Base-by-base conservation (phyloP, 2,113 vertebrate species). In the Phylloscopus whistleri region DNA sequence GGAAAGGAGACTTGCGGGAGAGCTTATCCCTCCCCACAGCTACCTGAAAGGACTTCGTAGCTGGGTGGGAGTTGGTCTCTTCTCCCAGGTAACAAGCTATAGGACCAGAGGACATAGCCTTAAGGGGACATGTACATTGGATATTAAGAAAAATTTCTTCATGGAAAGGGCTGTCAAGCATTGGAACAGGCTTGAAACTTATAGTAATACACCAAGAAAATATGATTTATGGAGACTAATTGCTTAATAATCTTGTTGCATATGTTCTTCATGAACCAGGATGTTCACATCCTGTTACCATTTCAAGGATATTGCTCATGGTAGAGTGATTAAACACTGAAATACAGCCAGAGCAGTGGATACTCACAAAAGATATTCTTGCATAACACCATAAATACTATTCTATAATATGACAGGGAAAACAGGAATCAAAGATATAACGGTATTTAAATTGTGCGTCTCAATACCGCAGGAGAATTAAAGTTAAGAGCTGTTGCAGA, bases 281-380 rank as follows among this genome's bases (percentile, higher is more conserved):
- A 78, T 44, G 22, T 51, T 86, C 77, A 73, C 46, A 90, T 76
- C 37, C 68, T 89, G 49, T 77, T 87, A 92, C 43, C 20, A 41
- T 87, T 90, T 89, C 41, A 60, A 53, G 48, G 17, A 75, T 75
- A 96, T 69, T 90, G 59, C 67, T 89, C 73, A n/a, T 22, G 8
- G 53, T 68, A 94, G 35, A 87, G 46, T 73, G 83, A 95, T 93
- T 89, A 89, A 95, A 77, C 31, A 83, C n/a, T 10, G 30, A 89
- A 63, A 73, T 48, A 77, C 11, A 83, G 35, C 33, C 82, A 87
- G 74, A 60, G n/a, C 56, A 89, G 66, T 0, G 1, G 64, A 81
- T 80, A 70, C 17, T 67, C 53, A 35, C 73, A 91, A 88, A 94
- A 88, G 31, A 41, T 41, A 4, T 27, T 72, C 70, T 84, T 87